Evolutionary conservation across 2,113 vertebrate species (phyloP).

Genomic region (Pithys albifrons): DNA sequence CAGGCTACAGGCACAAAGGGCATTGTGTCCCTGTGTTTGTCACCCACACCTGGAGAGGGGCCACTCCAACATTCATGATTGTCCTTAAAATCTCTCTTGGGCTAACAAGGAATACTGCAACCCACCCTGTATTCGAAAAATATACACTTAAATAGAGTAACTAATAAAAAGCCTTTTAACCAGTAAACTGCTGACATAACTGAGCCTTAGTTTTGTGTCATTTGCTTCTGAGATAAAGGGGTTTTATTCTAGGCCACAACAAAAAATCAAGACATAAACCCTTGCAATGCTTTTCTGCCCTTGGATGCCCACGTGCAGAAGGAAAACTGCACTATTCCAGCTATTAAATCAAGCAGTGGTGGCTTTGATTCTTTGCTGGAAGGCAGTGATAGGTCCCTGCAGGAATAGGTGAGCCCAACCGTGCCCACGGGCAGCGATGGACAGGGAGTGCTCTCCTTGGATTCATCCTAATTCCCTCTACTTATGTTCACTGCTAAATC

Average conservation of each 20-base stretch:
- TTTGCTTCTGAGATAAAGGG: neutral
- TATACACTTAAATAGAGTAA: neutral
- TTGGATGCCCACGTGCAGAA: neutral
- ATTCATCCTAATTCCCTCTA: neutral
- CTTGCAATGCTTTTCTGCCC: neutral
- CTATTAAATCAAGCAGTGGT: neutral
- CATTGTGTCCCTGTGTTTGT: neutral
- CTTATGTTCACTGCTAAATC: neutral
- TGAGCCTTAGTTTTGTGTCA: neutral
- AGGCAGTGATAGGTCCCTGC: neutral
- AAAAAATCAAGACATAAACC: neutral
- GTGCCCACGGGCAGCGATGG: neutral
- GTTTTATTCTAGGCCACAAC: neutral
- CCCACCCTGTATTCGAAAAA: neutral
- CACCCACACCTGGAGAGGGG: neutral
- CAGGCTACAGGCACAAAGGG: neutral
- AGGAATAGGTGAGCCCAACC: neutral
- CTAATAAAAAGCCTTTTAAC: neutral
- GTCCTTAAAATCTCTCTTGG: neutral
- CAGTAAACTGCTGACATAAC: no score
- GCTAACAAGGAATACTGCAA: neutral
- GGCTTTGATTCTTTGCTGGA: neutral
- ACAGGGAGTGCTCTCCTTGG: neutral
- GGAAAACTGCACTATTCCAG: neutral
- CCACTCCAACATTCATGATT: neutral